Evolutionary conservation across 2,888 invertebrate species (phyloP).

Genomic region (Acrobasis consociella): DNA sequence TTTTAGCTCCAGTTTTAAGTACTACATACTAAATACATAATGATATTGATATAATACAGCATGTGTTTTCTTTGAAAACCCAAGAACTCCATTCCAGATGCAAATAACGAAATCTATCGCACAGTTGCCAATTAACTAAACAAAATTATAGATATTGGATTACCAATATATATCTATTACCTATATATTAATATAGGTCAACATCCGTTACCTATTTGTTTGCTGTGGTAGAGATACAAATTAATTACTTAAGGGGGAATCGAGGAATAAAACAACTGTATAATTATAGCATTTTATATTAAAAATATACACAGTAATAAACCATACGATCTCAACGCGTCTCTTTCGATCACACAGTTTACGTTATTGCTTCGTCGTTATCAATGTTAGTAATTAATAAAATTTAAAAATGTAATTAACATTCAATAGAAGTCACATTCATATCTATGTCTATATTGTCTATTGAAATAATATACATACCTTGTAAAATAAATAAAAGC

Average conservation of each 20-base stretch:
- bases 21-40: constrained; percentile 61
- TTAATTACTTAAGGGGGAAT: too few relatives aligned
- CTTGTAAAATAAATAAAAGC: too few relatives aligned
- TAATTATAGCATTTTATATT: constrained; percentile 56
- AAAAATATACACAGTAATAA: constrained; percentile 68
- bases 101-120: too few relatives aligned
- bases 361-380: constrained; percentile 51
- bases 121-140: too few relatives aligned
- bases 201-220: too few relatives aligned
- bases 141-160: too few relatives aligned
- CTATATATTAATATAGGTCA: too few relatives aligned
- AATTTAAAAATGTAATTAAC: background rate
- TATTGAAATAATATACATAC: background rate
- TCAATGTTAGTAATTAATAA: background rate
- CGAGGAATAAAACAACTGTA: constrained; percentile 34
- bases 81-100: background rate
- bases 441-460: too few relatives aligned
- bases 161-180: too few relatives aligned
- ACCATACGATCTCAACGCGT: constrained; percentile 36
- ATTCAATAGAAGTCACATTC: background rate
- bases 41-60: constrained; percentile 57
- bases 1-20: constrained; percentile 79
- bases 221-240: too few relatives aligned
- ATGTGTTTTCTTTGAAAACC: constrained; percentile 32
- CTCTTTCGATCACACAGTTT: constrained; percentile 36